Evolutionary conservation across 2,888 invertebrate species (phyloP), one percentile per base, ranked within the genome.

Genomic region (Synergus japonicus): DNA sequence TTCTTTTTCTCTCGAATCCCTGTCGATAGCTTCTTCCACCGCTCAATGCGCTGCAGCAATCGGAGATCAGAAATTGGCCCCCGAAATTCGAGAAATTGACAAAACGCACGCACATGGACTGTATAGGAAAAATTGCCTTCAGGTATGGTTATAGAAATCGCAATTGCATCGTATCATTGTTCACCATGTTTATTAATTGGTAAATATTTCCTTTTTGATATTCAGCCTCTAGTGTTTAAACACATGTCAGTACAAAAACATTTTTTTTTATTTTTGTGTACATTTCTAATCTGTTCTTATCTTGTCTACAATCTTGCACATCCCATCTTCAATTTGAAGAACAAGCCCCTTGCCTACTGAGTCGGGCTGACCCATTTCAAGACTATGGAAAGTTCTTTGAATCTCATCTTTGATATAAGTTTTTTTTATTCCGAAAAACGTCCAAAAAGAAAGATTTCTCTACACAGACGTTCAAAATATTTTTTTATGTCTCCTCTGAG

Each of bases 131-230:
- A 85, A 87, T 85, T 22, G 84, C 83, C 84, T 85, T 86, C 90
- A 91, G 91, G 91, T 92, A 91, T 91, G 91, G 87, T 87, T 85
- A 77, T 66, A 60, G 60, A 60, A 78, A 78, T 79, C 65, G 15
- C 78, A 76, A 76, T 80, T 66, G 60, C 80, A 73, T 37, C 4
- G 5, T 79, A 79, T 76, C 73, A n/a, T 76, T 69, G 63, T 78
- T 54, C 64, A 77, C 60, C 41, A 73, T n/a, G 64, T 82, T 58
- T 22, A 79, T 64, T 80, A 18, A 41, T 78, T 81, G 83, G 79
- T 83, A 83, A 83, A 77, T 54, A 73, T 54, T 67, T 46, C 43
- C 41, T 46, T n/a, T 67, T 58, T 18, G n/a, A 73, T 41, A 73
- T 73, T 29, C 37, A 73, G n/a, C 37, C 73, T 49, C 73, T 37